Evolutionary conservation across 92 coral and sea anemone genomes (phyloP).

Genomic region (Phenganax subtilis): DNA sequence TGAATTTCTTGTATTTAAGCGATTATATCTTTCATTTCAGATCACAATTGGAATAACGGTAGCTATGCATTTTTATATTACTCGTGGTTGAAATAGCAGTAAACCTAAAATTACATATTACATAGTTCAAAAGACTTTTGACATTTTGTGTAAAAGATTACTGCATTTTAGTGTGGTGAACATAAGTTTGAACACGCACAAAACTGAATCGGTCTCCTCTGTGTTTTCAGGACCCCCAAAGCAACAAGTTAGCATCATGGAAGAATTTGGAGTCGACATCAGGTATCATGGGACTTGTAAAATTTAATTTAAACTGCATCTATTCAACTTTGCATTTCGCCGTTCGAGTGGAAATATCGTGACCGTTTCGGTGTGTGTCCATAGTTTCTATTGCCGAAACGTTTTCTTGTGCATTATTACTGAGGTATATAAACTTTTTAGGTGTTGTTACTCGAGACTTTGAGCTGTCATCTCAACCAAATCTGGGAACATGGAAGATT

Average conservation of each 20-base stretch:
- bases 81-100: not conserved
- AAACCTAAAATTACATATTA: too few species aligned
- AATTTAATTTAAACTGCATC: too few species aligned
- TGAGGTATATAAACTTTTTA: not conserved
- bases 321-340: too few species aligned
- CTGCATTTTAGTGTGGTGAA: too few species aligned
- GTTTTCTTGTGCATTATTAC: too few species aligned
- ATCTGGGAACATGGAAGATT: constrained; percentile 79
- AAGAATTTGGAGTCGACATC: constrained; percentile 55
- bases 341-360: too few species aligned
- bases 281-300: constrained; percentile 36
- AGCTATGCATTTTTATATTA: not conserved
- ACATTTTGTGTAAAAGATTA: too few species aligned
- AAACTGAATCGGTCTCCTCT: too few species aligned
- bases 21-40: not conserved
- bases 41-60: constrained; percentile 30
- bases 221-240: constrained; percentile 63
- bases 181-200: too few species aligned
- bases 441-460: constrained; percentile 80
- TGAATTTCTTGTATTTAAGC: not conserved
- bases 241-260: constrained; percentile 85
- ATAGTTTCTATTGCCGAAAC: too few species aligned
- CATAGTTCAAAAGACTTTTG: too few species aligned
- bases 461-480: constrained; percentile 72
- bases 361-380: too few species aligned